A percentile compares a stretch with the other conserved stretches of the same genome.
These are phyloP conservation scores for Eupeodes luniger DNA, from an alignment of 2,888 invertebrate genomes.

Conservation along the genomic window DNA sequence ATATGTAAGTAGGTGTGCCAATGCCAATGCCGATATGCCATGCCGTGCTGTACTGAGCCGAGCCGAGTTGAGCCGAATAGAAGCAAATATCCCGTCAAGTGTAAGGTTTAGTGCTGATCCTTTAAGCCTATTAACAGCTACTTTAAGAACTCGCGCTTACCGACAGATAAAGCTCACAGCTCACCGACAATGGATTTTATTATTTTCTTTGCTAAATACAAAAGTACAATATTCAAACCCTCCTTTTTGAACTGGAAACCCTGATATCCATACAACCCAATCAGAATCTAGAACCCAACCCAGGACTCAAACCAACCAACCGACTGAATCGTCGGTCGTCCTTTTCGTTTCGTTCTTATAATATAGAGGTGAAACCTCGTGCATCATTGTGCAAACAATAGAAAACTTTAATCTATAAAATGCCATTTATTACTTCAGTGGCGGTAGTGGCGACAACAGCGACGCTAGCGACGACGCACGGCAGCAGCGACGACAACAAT, in stretches of 20 bases:
- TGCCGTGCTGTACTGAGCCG: no score
- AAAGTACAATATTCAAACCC: conserved; percentile 2
- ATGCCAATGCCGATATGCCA: no score
- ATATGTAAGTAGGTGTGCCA: conserved; percentile 3
- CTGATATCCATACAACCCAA: no score
- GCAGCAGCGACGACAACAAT: neutral
- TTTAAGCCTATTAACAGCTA: conserved; percentile 73
- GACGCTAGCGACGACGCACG: no score
- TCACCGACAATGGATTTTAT: conserved; percentile 39
- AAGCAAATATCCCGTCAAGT: conserved; percentile 48
- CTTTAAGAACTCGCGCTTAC: conserved; percentile 65
- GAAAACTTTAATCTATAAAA: conserved; percentile 60
- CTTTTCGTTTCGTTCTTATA: neutral
- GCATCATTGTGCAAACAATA: conserved; percentile 19
- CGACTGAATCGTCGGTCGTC: neutral
- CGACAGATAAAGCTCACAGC: conserved; percentile 47
- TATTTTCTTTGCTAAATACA: conserved; percentile 35
- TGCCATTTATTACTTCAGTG: conserved; percentile 53
- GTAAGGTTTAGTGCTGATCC: conserved; percentile 66
- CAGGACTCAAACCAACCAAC: neutral
- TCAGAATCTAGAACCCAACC: neutral
- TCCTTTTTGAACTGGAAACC: neutral
- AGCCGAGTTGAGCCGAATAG: neutral
- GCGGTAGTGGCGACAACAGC: neutral
- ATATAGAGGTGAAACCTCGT: neutral